Conservation (phyloP, 2,797 vertebrate species). For the Aulostomus chinensis region DNA sequence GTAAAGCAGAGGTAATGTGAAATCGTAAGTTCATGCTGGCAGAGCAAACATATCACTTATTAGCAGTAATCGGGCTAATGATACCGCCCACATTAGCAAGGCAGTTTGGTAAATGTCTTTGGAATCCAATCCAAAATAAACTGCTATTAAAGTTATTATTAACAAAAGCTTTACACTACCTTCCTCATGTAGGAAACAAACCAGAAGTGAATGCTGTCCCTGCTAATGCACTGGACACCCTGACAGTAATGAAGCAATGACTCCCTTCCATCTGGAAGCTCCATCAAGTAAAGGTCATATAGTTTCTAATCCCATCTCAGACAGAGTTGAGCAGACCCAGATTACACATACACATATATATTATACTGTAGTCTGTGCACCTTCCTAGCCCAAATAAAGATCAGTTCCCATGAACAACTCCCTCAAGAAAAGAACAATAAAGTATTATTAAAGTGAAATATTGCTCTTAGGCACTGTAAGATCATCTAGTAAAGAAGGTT, state of each 20-base stretch:
- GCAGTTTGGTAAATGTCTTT: constrained; percentile 45
- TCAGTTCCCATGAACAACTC: constrained; percentile 62
- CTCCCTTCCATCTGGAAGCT: constrained; percentile 70
- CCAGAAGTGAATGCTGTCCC: constrained; percentile 57
- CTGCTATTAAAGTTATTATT: constrained; percentile 46
- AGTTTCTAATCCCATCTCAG: constrained; percentile 60
- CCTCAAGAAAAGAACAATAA: constrained; percentile 31
- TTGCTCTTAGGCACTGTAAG: constrained; percentile 36
- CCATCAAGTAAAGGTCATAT: constrained; percentile 58
- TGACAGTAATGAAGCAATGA: constrained; percentile 66
- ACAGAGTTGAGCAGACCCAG: constrained; percentile 37
- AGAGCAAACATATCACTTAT: constrained; percentile 27
- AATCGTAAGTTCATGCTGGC: constrained; percentile 36
- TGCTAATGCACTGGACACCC: constrained; percentile 50
- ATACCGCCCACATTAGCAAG: constrained; percentile 25
- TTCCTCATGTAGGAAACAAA: constrained; percentile 66
- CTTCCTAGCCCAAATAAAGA: constrained; percentile 53
- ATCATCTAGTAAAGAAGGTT: constrained; percentile 32
- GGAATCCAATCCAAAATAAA: constrained; percentile 36
- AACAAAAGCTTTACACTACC: constrained; percentile 33
- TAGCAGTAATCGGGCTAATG: constrained; percentile 44
- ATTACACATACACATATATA: constrained; percentile 55
- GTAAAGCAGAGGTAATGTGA: constrained; percentile 12
- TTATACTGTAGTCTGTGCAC: constrained; percentile 54
- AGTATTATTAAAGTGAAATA: constrained; percentile 50